These are phyloP conservation scores for Agapornis canus DNA, from an alignment of 2,797 vertebrate genomes.

Conservation along the genomic window DNA sequence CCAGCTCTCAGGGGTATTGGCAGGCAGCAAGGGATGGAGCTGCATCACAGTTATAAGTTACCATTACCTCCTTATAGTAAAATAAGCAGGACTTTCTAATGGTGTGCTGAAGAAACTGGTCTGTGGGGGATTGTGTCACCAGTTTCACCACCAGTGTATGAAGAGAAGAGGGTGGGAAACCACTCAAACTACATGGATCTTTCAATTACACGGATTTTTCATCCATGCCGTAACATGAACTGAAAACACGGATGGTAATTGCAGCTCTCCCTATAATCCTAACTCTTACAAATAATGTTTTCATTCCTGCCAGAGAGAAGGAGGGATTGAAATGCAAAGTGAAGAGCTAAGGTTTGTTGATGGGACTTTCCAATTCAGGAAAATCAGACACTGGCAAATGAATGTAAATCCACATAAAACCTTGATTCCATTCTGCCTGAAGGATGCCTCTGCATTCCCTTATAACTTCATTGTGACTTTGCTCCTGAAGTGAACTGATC, in stretches of 20 bases:
- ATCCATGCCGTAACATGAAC: neutral
- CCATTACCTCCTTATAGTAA: neutral
- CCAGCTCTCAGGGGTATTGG: fast-evolving
- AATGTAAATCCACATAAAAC: slow-evolving; percentile 39
- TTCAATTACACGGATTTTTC: neutral
- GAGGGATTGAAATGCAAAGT: neutral
- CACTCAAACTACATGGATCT: neutral
- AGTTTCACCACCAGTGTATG: neutral
- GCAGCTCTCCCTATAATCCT: neutral
- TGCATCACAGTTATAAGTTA: neutral
- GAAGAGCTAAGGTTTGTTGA: neutral
- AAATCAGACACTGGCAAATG: slow-evolving; percentile 8
- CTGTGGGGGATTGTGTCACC: neutral
- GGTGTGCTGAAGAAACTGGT: neutral
- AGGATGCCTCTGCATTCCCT: neutral
- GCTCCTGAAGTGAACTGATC: neutral
- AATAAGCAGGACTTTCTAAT: neutral
- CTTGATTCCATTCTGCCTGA: neutral
- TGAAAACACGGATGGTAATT: neutral
- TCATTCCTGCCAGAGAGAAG: neutral
- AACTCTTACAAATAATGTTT: neutral
- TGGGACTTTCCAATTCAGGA: neutral
- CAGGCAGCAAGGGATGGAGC: fast-evolving
- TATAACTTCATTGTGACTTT: neutral
- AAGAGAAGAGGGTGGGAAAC: neutral